These are phyloP conservation scores for Zoanthus sansibaricus DNA, from an alignment of 92 coral and sea anemone species.

Conservation along the genomic window DNA sequence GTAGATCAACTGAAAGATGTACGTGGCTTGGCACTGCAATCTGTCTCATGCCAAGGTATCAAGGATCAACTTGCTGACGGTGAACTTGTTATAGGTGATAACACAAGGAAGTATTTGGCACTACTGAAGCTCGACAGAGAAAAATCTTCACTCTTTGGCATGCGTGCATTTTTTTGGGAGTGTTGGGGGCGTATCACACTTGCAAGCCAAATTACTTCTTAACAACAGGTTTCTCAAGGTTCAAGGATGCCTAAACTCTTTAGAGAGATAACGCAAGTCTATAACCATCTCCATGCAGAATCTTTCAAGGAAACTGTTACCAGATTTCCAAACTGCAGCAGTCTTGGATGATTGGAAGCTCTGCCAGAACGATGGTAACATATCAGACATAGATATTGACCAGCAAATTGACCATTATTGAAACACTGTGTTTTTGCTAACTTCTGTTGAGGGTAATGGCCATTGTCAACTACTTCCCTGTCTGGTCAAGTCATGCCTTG, in stretches of 20 bases:
- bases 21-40: conserved; percentile 47
- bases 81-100: neutral
- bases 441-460: neutral
- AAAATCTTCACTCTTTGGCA: neutral
- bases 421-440: no score
- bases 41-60: conserved; percentile 9
- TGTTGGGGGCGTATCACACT: neutral
- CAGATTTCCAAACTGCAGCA: neutral
- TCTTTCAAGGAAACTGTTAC: conserved; percentile 29
- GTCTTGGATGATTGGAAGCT: neutral
- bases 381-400: no score
- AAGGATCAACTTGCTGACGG: neutral
- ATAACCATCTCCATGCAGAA: conserved; percentile 55
- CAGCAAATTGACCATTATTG: no score
- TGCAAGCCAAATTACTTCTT: neutral
- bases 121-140: neutral
- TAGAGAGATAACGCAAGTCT: neutral
- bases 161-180: neutral
- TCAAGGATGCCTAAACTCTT: neutral
- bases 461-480: neutral
- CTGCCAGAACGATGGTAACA: no score
- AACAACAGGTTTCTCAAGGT: neutral
- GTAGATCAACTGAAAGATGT: conserved; percentile 43
- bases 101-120: neutral
- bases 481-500: conserved; percentile 5